A percentile compares a stretch with the other conserved stretches of the same genome.
Conservation (phyloP, 2,113 vertebrate species). For the Chloebia gouldiae region DNA sequence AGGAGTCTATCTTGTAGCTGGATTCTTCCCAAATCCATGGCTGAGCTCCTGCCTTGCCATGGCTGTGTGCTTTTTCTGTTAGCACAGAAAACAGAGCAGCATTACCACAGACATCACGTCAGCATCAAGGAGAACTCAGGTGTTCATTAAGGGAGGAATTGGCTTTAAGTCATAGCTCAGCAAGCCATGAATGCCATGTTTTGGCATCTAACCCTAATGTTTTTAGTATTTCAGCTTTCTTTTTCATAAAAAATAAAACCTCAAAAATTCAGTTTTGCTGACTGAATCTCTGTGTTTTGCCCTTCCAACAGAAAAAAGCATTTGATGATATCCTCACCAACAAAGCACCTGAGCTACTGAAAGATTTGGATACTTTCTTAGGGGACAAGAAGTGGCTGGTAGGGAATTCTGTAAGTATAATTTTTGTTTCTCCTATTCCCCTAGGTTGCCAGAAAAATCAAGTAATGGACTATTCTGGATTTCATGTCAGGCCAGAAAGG, state of each 20-base stretch:
- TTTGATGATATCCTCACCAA: slow-evolving; percentile 71
- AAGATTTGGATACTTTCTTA: slow-evolving; percentile 69
- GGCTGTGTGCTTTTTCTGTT: not conserved
- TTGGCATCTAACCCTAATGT: not conserved
- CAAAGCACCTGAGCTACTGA: slow-evolving; percentile 60
- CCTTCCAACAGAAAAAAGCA: slow-evolving; percentile 49
- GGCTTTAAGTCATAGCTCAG: not conserved
- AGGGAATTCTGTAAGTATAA: slow-evolving; percentile 76
- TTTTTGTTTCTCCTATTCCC: not conserved
- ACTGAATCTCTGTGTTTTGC: not conserved
- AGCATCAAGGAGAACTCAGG: not conserved
- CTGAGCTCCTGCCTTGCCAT: not conserved
- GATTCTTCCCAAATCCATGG: not conserved
- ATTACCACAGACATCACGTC: fast-evolving
- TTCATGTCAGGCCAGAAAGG: not conserved
- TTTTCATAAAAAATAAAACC: not conserved
- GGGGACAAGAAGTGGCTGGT: slow-evolving; percentile 73
- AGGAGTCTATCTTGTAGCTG: not conserved
- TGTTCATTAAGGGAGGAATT: not conserved
- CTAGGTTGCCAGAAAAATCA: not conserved
- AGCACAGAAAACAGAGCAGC: not conserved
- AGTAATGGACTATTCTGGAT: not conserved
- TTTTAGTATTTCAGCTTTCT: not conserved
- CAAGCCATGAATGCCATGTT: not conserved
- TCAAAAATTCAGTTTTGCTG: not conserved